Base-by-base conservation (phyloP, 1,140 invertebrate genomes). In the Drosophila sp. region DNA sequence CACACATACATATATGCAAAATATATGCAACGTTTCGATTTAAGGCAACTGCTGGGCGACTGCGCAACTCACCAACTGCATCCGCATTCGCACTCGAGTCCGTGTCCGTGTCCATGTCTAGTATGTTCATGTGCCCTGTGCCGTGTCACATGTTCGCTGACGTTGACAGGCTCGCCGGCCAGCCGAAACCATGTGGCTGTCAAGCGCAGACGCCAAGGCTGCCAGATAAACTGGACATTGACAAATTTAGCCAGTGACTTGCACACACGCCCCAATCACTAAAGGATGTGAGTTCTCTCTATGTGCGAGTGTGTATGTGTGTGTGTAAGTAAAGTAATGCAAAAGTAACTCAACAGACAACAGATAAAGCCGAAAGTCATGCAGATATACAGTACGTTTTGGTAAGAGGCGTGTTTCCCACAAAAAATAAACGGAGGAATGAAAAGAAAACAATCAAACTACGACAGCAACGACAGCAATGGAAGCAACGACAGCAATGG, bases 201-300 rank as follows among this genome's bases (percentile, higher is more conserved):
- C 81, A 76, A 58, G 71, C 48, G 38, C 67, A 72, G 59, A 57
- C 53, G 62, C 69, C 56, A 65, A 63, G 61, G 21, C 34, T 66
- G 38, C 51, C 48, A 79, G 82, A 86, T 87, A 81, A 78, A 63
- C 78, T 57, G 75, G 71, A 72, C 81, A 80, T 77, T 80, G 82
- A 81, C 78, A 80, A 81, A 87, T 87, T 80, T 80, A 78, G 71
- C 64, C 59, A 69, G 58, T 73, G 72, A 76, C 61, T 66, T 65
- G 67, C 64, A 72, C 58, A 57, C 61, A 53, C 48, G 40, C 67
- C 27, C 50, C 38, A 48, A 29, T 48, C 9, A 34, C 43, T 48
- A 40, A 40, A 40, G 59, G 21, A 54, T 56, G 29, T 34, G 27
- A 34, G 16, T 43, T 21, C n/a, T 50, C 13, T 40, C 14, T 21